Base-by-base conservation (phyloP, 2,113 vertebrate species). In the Gnathonemus echidnorhynchus region DNA sequence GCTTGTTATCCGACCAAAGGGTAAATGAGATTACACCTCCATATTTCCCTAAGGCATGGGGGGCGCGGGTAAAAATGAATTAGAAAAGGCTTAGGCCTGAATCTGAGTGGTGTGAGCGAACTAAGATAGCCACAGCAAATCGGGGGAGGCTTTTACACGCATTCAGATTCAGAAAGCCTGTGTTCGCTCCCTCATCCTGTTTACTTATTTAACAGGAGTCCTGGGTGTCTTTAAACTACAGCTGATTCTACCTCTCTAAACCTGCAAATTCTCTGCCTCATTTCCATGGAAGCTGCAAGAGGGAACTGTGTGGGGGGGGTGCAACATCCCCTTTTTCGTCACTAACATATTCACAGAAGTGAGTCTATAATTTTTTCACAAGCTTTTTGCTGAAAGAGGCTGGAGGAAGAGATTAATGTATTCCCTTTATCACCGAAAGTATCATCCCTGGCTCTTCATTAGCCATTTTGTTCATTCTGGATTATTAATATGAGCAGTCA, bases 21-120 rank as follows among this genome's bases (percentile, higher is more conserved):
- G 91, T 92, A 94, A 96, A 96, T 95, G 92, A 95, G 95, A 96
- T 96, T 96, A 96, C 95, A 94, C 93, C 92, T 92, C 93, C 93
- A 93, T 90, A 92, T 91, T 92, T 90, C 91, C 88, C 91, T 86
- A 9, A 88, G 85, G 90, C 39, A 3, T 46, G 88, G 88, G 90
- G 88, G 48, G 50, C 3, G 88, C 89, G 62, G 93, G 86, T 39
- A 39, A 87, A 56, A 53, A 21, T 87, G 86, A 87, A 87, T 53
- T 87, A 92, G 93, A 90, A 91, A 77, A 92, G 89, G 80, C 92
- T 93, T 91, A 90, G 90, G 90, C 90, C n/a, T n/a, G n/a, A n/a
- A n/a, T n/a, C n/a, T n/a, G 86, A 89, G 53, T 48, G 89, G 58
- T 35, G 77, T 74, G 45, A 91, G 86, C 90, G 74, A 88, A 66